Conservation (phyloP, 2,113 vertebrate species). For the Etheostoma spectabile region DNA sequence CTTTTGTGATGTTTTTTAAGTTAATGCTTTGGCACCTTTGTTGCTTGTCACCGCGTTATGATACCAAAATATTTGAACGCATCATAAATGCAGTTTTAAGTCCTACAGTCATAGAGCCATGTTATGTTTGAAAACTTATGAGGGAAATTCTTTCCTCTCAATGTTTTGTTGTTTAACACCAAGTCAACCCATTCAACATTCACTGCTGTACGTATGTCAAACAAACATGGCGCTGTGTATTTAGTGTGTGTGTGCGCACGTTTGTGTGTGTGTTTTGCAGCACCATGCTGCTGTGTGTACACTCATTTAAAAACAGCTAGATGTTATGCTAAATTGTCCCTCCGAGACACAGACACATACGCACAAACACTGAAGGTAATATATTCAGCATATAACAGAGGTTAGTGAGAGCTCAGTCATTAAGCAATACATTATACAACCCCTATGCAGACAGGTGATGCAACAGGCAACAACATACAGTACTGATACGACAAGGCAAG, state of each 20-base stretch:
- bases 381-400: not conserved
- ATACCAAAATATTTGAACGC: slow-evolving; percentile 6
- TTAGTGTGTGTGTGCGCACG: not conserved
- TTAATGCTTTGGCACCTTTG: not conserved
- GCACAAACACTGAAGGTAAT: slow-evolving; percentile 5
- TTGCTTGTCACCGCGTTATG: not conserved
- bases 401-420: slow-evolving; percentile 18
- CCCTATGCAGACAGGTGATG: slow-evolving; percentile 3
- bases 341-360: not conserved
- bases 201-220: slow-evolving; percentile 22
- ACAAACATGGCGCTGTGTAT: slow-evolving; percentile 30
- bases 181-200: slow-evolving; percentile 26
- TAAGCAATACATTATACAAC: slow-evolving; percentile 2
- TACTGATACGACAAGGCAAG: not conserved
- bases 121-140: not conserved
- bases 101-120: not conserved
- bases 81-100: slow-evolving; percentile 12
- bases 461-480: not conserved
- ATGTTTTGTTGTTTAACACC: slow-evolving; percentile 21
- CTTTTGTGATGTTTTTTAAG: not conserved
- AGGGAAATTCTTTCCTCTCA: slow-evolving; percentile 3
- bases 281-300: slow-evolving; percentile 17
- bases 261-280: slow-evolving; percentile 7
- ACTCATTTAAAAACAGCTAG: slow-evolving; percentile 34
- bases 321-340: slow-evolving; percentile 19